Conservation (phyloP, 2,797 vertebrate species). For the Megalops cyprinoides region DNA sequence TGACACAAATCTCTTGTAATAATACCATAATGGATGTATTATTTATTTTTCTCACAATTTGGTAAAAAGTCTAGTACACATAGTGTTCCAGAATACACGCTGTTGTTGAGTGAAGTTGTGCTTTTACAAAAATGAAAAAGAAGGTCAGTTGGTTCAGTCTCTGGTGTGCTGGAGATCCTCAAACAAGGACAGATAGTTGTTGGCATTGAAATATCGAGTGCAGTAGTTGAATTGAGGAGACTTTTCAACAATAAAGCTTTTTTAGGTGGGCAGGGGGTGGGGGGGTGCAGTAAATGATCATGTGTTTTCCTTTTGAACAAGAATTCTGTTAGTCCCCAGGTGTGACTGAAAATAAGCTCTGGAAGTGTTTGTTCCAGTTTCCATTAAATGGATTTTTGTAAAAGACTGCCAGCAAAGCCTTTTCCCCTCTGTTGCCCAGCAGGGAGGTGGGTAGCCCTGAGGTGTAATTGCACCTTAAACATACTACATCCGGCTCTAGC, state of each 20-base stretch:
- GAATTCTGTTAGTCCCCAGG: constrained; percentile 72
- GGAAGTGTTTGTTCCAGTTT: constrained; percentile 66
- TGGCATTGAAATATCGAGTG: neutral
- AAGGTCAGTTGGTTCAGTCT: constrained; percentile 48
- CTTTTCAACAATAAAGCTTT: constrained; percentile 48
- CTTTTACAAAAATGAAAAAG: constrained; percentile 39
- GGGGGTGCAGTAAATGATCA: constrained; percentile 65
- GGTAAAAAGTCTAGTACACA: constrained; percentile 8
- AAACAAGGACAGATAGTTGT: neutral
- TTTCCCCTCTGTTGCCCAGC: constrained; percentile 63
- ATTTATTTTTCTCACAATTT: constrained; percentile 65
- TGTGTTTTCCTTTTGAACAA: constrained; percentile 69
- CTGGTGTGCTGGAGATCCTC: neutral
- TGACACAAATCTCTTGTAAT: constrained; percentile 74
- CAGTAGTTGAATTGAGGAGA: neutral
- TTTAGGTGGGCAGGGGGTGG: constrained; percentile 24
- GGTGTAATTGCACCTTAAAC: constrained; percentile 70
- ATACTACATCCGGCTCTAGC: constrained; percentile 62
- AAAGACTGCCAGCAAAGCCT: constrained; percentile 61
- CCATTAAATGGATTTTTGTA: constrained; percentile 42
- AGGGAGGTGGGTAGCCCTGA: constrained; percentile 39
- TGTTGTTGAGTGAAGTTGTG: neutral
- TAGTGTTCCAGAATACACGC: neutral
- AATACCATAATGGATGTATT: constrained; percentile 75
- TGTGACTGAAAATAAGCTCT: constrained; percentile 72